Percentiles rank a stretch among this genome's conserved stretches.
Conservation (phyloP, 2,888 invertebrate genomes). For the Philaethria dido region DNA sequence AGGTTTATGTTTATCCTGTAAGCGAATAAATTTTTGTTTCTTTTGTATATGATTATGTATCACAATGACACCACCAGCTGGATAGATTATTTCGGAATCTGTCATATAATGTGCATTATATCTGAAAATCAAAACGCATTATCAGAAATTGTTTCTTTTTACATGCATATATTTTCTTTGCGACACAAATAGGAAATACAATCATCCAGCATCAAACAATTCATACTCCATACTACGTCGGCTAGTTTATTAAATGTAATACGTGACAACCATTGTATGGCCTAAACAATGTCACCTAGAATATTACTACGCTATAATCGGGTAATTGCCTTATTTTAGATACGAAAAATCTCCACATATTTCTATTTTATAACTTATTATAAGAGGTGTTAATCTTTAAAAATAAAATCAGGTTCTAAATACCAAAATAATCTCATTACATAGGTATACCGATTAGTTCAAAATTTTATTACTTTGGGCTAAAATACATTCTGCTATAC, state of each 20-base stretch:
- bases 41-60: constrained; percentile 89
- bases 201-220: not conserved
- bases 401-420: not conserved
- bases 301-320: not conserved
- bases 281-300: not conserved
- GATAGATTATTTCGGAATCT: constrained; percentile 91
- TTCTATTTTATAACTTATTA: not conserved
- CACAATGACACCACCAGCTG: constrained; percentile 89
- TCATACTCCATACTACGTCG: not conserved
- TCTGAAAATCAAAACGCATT: constrained; percentile 56
- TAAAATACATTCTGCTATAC: constrained; percentile 47
- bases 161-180: not conserved
- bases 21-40: constrained; percentile 88
- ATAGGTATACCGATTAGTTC: no score
- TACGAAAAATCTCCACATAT: not conserved
- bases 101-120: constrained; percentile 89
- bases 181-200: not conserved
- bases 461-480: not conserved
- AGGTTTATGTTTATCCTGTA: constrained; percentile 86
- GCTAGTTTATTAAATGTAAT: not conserved
- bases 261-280: not conserved
- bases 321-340: not conserved
- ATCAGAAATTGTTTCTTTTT: not conserved
- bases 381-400: not conserved
- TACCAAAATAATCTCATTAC: not conserved